These are phyloP conservation scores for Ganaspis sp. DNA, from an alignment of 1,140 invertebrate genomes.

Conservation along the genomic window DNA sequence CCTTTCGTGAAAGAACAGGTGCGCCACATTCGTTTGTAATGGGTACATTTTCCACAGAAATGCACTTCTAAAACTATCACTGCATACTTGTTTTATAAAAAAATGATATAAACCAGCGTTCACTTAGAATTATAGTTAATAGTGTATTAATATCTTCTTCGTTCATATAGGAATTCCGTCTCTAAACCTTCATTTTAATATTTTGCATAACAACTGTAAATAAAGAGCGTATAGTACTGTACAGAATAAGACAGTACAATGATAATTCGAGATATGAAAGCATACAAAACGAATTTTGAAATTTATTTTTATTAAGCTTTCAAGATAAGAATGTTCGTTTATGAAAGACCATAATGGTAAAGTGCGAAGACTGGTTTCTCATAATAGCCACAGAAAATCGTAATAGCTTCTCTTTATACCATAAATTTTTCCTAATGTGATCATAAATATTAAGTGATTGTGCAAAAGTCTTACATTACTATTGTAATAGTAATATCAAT, in stretches of 20 bases:
- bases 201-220: no score
- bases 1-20: conserved; percentile 60
- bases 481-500: no score
- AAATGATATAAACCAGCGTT: background rate
- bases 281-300: background rate
- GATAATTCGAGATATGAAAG: background rate
- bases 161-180: no score
- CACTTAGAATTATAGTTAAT: background rate
- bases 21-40: conserved; percentile 59
- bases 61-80: conserved; percentile 45
- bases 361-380: background rate
- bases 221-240: background rate
- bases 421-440: background rate
- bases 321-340: conserved; percentile 4
- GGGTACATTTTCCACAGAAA: conserved; percentile 46
- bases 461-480: background rate
- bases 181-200: no score
- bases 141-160: background rate
- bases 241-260: background rate
- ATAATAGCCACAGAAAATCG: conserved; percentile 1
- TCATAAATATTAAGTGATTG: background rate
- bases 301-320: conserved; percentile 7
- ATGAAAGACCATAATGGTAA: conserved; percentile 5
- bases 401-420: background rate
- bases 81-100: conserved; percentile 50